Base-by-base conservation (phyloP, 2,888 invertebrate species). In the Macroteleia sp. region DNA sequence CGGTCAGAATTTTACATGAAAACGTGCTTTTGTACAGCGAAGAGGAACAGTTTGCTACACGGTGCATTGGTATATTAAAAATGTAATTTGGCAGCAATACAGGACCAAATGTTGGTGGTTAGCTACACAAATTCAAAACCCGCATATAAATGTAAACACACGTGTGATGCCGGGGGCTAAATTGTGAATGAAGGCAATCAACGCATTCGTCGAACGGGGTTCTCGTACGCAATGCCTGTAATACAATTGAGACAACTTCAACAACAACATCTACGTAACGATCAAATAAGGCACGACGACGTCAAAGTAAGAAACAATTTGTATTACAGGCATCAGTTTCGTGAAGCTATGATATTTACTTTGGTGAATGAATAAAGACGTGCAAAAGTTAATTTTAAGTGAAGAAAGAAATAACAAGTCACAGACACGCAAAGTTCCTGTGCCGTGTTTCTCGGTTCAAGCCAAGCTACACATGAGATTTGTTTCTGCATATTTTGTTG, bases 121-220 rank as follows among this genome's bases (percentile, higher is more conserved):
- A 59, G 69, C 57, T 69, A 44, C 69, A 36, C 62, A 57, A 69
- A 62, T 69, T 62, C 64, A 59, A 59, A 73, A 59, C 64, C 70
- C 70, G 64, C 57, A 25, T 62, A 20, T 16, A 14, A 22, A 48
- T 39, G 56, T 30, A 30, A 28, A 62, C 66, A 25, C 57, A 34
- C 48, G 20, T 30, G 16, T 54, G 17, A 28, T 48, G 50, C 59
- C 25, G 14, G 34, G 59, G 61, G 44, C 42, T 20, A 20, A 54
- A 61, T 48, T 61, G 61, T 42, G 44, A 30, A 62, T 56, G 75
- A 57, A 76, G 75, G 62, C 69, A 76, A 76, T 76, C 75, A 69
- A 69, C 75, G 62, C 57, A 73, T 56, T 76, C 59, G 67, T 39
- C 71, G 46, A 73, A 30, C 64, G 25, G 62, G n/a, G n/a, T 50